A percentile compares a stretch with the other conserved stretches of the same genome.
Evolutionary conservation across 2,888 invertebrate species (phyloP).

Genomic region (Patella depressa): DNA sequence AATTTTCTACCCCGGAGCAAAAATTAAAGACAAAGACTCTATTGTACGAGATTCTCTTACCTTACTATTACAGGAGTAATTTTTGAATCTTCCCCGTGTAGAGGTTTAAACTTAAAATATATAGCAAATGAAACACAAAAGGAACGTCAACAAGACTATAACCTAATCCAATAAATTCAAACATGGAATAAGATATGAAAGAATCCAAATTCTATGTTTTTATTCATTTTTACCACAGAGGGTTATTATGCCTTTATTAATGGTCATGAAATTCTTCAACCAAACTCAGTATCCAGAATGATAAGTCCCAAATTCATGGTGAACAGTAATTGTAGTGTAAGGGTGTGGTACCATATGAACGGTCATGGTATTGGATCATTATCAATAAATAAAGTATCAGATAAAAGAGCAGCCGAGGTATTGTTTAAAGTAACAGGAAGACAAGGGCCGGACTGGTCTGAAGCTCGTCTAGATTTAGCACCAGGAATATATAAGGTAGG

Average conservation of each 20-base stretch:
- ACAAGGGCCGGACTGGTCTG: slow-evolving; percentile 18
- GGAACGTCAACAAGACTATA: too few species aligned
- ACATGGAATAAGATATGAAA: too few species aligned
- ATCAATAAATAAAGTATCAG: not conserved
- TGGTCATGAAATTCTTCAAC: slow-evolving; percentile 4
- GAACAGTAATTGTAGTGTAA: not conserved
- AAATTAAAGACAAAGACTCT: too few species aligned
- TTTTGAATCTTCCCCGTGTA: too few species aligned
- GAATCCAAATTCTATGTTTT: too few species aligned
- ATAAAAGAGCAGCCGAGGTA: not conserved
- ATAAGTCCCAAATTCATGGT: slow-evolving; percentile 13
- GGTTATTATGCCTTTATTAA: slow-evolving; percentile 19
- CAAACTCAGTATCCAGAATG: slow-evolving; percentile 5
- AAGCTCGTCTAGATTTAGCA: not conserved
- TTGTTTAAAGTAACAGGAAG: slow-evolving; percentile 11
- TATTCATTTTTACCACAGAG: not conserved
- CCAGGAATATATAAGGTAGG: not conserved
- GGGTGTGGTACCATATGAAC: slow-evolving; percentile 24
- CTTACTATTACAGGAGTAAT: too few species aligned
- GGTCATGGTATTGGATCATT: slow-evolving; percentile 18
- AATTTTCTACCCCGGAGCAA: too few species aligned
- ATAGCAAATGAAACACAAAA: too few species aligned
- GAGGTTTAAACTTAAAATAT: too few species aligned
- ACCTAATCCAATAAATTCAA: too few species aligned
- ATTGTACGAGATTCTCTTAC: too few species aligned